phyloP scores from a whole-genome alignment of 2,113 vertebrate genomes.

The Acanthochromis polyacanthus region DNA sequence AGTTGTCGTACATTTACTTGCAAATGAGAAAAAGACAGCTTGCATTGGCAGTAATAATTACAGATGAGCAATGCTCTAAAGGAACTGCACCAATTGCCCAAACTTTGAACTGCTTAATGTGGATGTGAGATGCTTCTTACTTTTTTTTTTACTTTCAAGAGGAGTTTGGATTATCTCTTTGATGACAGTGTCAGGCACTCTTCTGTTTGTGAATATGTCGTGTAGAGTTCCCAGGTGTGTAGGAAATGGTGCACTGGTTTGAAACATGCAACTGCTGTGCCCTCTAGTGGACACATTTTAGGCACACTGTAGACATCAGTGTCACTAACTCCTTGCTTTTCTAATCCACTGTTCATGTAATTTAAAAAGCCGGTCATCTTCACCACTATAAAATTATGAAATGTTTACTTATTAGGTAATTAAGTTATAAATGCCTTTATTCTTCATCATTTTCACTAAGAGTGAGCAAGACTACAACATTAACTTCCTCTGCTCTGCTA shows the following conservation, averaged over 20 bases:
- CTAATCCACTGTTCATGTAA: too few relatives aligned
- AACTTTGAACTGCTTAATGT: neutral
- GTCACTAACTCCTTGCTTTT: neutral
- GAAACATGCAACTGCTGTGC: conserved; percentile 2
- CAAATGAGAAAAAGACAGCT: neutral
- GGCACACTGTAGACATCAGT: neutral
- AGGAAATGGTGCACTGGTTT: conserved; percentile 13
- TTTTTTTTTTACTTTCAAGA: neutral
- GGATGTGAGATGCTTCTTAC: neutral
- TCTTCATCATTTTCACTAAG: neutral
- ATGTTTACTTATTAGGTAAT: neutral
- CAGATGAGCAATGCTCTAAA: conserved; percentile 6
- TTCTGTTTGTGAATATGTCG: neutral
- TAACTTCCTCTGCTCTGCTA: neutral
- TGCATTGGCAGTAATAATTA: neutral
- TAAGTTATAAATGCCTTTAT: neutral
- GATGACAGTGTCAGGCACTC: neutral
- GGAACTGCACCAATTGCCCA: neutral
- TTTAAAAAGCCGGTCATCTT: too few relatives aligned
- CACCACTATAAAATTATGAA: neutral
- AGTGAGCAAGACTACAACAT: neutral
- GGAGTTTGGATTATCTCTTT: neutral
- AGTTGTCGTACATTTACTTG: neutral
- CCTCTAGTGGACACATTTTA: conserved; percentile 51
- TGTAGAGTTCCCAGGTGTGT: neutral